Percentiles rank a stretch among this genome's conserved stretches.
phyloP scores from a whole-genome alignment of 2,888 invertebrate genomes.

The Agrotis puta region DNA sequence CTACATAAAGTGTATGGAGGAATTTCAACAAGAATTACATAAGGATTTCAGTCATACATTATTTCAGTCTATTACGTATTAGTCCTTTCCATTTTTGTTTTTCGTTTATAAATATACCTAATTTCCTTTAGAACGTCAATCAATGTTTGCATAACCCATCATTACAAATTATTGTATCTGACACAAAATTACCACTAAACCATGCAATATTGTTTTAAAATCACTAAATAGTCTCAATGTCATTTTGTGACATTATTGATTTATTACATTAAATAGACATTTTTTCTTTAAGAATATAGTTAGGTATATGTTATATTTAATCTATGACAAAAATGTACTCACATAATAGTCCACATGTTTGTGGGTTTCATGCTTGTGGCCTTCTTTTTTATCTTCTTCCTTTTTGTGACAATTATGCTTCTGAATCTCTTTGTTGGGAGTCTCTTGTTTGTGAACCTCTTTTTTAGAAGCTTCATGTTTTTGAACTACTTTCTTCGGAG shows the following conservation, averaged over 20 bases:
- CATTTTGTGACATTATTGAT: no score
- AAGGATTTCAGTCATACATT: neutral
- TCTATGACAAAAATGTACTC: conserved; percentile 15
- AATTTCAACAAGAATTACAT: neutral
- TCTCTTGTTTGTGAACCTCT: conserved; percentile 1
- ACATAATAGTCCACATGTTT: conserved; percentile 57
- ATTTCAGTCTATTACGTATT: neutral
- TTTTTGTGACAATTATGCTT: conserved; percentile 19
- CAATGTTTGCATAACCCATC: no score
- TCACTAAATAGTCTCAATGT: no score
- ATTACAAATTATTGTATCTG: no score
- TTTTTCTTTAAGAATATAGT: no score
- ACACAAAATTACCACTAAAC: no score
- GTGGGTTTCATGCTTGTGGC: conserved; percentile 11
- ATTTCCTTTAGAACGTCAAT: no score
- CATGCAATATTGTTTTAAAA: no score
- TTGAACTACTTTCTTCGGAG: conserved; percentile 7
- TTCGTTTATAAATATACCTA: no score
- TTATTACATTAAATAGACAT: no score
- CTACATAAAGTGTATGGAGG: no score
- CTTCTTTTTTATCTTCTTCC: conserved; percentile 16
- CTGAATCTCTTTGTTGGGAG: conserved; percentile 1
- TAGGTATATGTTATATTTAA: neutral
- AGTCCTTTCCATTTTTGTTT: neutral
- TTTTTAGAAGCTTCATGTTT: conserved; percentile 20